phyloP scores from a whole-genome alignment of 2,888 invertebrate species.

The Arrhopalites spinosus region DNA sequence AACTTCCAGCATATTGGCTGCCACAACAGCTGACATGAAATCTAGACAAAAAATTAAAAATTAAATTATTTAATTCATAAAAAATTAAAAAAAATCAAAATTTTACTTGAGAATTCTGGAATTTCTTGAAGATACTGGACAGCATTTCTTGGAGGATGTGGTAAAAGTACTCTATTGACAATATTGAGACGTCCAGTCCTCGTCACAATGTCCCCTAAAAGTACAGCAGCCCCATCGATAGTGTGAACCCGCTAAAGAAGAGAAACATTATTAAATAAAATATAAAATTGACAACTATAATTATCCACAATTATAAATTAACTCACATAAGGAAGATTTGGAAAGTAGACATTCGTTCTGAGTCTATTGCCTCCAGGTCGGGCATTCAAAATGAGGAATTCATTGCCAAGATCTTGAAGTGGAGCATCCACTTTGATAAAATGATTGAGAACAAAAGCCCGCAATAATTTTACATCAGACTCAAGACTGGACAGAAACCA shows the following conservation, averaged over 20 bases:
- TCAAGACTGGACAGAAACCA: conserved; percentile 52
- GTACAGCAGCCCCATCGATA: conserved; percentile 51
- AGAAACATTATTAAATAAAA: too few relatives aligned
- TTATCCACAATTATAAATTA: too few relatives aligned
- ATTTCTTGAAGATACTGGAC: conserved; percentile 52
- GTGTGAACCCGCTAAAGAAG: conserved; percentile 44
- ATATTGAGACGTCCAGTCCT: conserved; percentile 49
- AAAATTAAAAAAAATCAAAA: too few relatives aligned
- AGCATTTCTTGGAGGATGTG: conserved; percentile 48
- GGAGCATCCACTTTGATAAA: conserved; percentile 50
- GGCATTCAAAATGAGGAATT: conserved; percentile 49
- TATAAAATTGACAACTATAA: too few relatives aligned
- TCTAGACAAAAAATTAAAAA: conserved; percentile 35
- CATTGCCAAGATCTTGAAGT: conserved; percentile 44
- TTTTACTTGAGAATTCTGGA: conserved; percentile 50
- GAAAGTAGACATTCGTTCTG: conserved; percentile 49
- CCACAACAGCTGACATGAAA: conserved; percentile 47
- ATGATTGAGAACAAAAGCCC: conserved; percentile 52
- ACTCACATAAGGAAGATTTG: conserved; percentile 50
- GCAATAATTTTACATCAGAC: conserved; percentile 46
- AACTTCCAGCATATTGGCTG: conserved; percentile 38
- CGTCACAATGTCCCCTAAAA: conserved; percentile 51
- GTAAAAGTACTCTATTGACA: conserved; percentile 51
- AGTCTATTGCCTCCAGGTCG: conserved; percentile 51
- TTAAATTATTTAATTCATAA: not conserved